phyloP scores from a whole-genome alignment of 2,888 invertebrate species.

The Glyphotaelius pellucidus region DNA sequence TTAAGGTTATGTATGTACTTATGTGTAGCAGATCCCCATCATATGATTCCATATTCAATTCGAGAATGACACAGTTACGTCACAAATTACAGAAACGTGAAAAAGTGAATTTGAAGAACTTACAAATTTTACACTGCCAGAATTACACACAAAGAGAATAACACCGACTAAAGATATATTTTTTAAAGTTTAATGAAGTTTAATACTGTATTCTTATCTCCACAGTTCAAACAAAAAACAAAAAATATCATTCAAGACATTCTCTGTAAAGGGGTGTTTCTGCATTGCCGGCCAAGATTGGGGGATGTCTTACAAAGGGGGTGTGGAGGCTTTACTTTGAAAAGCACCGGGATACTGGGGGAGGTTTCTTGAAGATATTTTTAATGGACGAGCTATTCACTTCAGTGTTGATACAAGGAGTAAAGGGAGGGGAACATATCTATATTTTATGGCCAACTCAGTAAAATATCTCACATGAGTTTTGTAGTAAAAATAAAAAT shows the following conservation, averaged over 20 bases:
- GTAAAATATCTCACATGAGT: not conserved
- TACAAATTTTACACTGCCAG: no score
- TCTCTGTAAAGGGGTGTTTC: not conserved
- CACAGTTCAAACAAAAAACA: not conserved
- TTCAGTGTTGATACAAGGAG: not conserved
- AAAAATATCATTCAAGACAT: not conserved
- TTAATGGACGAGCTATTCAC: conserved; percentile 22
- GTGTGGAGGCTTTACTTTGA: not conserved
- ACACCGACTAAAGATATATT: no score
- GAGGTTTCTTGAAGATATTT: conserved; percentile 3
- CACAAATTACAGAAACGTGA: no score
- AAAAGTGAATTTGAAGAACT: no score
- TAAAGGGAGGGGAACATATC: not conserved
- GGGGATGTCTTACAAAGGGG: not conserved
- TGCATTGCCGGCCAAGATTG: not conserved
- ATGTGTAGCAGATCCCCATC: no score
- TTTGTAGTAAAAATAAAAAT: not conserved
- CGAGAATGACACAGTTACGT: no score
- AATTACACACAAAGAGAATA: no score
- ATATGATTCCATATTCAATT: no score
- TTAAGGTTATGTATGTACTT: no score
- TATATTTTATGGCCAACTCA: not conserved
- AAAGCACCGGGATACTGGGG: not conserved
- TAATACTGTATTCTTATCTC: no score
- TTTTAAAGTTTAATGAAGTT: no score